Base-by-base conservation (phyloP, 2,113 vertebrate genomes). In the Pluvialis apricaria region DNA sequence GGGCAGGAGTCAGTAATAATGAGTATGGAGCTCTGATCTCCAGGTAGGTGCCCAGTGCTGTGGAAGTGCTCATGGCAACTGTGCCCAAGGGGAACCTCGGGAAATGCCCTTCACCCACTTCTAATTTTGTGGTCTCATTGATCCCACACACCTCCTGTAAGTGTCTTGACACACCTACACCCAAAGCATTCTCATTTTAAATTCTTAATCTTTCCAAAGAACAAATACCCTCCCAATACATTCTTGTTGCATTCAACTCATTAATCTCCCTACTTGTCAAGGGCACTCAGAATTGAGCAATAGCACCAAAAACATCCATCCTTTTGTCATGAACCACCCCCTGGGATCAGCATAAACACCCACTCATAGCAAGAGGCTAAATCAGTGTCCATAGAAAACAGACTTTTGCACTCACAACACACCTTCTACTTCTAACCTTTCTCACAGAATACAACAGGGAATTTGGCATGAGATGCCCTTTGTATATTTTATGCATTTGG, bases 201-300 rank as follows among this genome's bases (percentile, higher is more conserved):
- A 76, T 82, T 78, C 73, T 72, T 96, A 62, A 93, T 72, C 55
- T 81, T 93, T 69, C 89, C 78, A 86, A 90, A 81, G 83, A 90
- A 86, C 64, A 85, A 89, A 91, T 42, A 85, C 15, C 45, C 24
- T 92, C 75, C 86, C 26, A 40, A 93, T 66, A 72, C 19, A 61
- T 86, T 94, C 75, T 16, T 65, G 16, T 19, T 38, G 71, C 47
- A 34, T 94, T 81, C 77, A 38, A 86, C 40, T 94, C 88, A 87
- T 96, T 94, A 86, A 93, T 97, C 92, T 96, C 42, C 29, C 86
- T 70, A 22, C 75, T 91, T 95, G 93, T 71, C 91, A 92, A 69
- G 26, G 45, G 57, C 36, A 51, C 20, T 86, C 71, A 77, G 57
- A 55, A 90, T 88, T 90, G 64, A 86, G 91, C 68, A 70, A 75